phyloP scores from a whole-genome alignment of 2,113 vertebrate species.

The Brachionichthys hirsutus region DNA sequence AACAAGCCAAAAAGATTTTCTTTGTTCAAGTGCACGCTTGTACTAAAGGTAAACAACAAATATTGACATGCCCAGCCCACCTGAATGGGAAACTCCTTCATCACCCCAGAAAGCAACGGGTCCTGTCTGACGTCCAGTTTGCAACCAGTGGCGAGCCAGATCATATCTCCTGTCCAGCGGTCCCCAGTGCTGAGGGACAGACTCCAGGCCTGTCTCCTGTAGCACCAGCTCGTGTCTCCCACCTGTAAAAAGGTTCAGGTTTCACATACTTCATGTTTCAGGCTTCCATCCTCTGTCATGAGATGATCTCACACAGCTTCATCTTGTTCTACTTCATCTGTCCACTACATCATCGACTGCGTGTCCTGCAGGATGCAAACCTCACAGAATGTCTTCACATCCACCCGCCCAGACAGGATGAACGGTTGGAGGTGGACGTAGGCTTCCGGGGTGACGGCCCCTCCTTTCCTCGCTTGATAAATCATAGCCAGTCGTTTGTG shows the following conservation, averaged over 20 bases:
- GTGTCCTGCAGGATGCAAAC: constrained; percentile 42
- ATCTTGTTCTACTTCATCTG: background rate
- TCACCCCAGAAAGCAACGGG: constrained; percentile 71
- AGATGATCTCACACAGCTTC: background rate
- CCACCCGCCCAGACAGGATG: constrained; percentile 68
- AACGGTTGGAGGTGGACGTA: constrained; percentile 75
- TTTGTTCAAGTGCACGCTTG: background rate
- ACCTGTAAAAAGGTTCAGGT: constrained; percentile 55
- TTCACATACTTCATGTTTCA: background rate
- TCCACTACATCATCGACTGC: too few species aligned
- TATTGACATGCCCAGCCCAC: constrained; percentile 35
- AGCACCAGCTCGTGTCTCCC: constrained; percentile 75
- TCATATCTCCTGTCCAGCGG: constrained; percentile 72
- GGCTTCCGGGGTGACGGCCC: constrained; percentile 78
- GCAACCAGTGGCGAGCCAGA: constrained; percentile 81
- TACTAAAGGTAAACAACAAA: background rate
- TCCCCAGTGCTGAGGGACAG: constrained; percentile 62
- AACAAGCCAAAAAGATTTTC: background rate
- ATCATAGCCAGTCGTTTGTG: constrained; percentile 78
- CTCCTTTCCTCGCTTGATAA: constrained; percentile 77
- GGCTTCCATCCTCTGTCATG: background rate
- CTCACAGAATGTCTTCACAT: constrained; percentile 75
- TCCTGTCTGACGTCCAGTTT: constrained; percentile 77
- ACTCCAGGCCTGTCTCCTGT: constrained; percentile 71
- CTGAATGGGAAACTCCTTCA: constrained; percentile 75